Base-by-base conservation (phyloP, 1,140 invertebrate species). In the Cotesia glomerata region DNA sequence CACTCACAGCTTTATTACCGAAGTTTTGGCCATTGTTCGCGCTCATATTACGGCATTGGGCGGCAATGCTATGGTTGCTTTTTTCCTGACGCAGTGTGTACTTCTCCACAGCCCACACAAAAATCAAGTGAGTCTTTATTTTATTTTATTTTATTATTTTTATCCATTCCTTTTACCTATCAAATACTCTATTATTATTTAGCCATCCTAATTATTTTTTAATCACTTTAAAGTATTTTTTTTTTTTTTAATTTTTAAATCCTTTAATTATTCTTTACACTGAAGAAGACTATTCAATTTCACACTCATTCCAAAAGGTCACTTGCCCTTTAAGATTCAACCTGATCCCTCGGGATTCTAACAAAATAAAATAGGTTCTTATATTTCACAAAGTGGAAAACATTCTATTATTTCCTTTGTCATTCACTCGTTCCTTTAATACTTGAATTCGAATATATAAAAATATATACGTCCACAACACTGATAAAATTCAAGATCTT, bases 11-110 rank as follows among this genome's bases (percentile, higher is more conserved):
- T 98, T 98, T 84, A 91, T 98, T 8, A 95, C 94, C 8, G 97
- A 99, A 89, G 93, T 93, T 59, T 83, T 98, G 77, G 95, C 95
- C 0, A 96, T 98, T 74, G 94, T 96, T 9, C 89, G 97, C 61
- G 95, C 96, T 13, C 96, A 98, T 85, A 95, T 98, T 5, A 92
- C 94, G 0, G 94, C 96, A 8, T 86, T 98, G n/a, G 96, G 97
- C 39, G 97, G 97, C 9, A 98, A 99, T 88, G 96, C 96, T 0
- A 92, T 99, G 89, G 93, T 97, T 0, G 93, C 96, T 0, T 98
- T 96, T 86, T 96, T 96, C 81, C 93, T 98, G 91, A 95, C 92
- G 3, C 95, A 98, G 85, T 93, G 95, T 77, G 92, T 97, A 74
- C 88, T 99, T 16, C 90, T 95, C 67, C 94, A 97, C 86, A 98